A percentile compares a stretch with the other conserved stretches of the same genome.
These are phyloP conservation scores for Riptortus pedestris DNA, from an alignment of 1,140 invertebrate species.

Conservation along the genomic window DNA sequence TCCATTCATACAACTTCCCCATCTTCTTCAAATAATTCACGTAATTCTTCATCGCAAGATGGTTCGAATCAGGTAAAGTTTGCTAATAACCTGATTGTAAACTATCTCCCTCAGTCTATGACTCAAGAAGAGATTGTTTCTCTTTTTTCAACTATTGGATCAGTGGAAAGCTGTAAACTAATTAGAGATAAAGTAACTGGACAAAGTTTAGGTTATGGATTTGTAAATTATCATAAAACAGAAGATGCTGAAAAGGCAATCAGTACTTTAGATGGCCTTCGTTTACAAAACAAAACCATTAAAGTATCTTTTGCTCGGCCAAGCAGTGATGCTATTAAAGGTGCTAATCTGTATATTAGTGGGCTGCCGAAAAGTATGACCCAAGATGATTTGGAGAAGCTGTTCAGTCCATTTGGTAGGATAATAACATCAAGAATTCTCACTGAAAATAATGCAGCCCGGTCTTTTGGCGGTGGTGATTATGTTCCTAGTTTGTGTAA, in stretches of 20 bases:
- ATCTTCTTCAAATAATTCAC: constrained; percentile 32
- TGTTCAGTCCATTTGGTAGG: constrained; percentile 69
- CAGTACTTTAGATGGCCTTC: constrained; percentile 69
- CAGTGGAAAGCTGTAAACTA: constrained; percentile 97
- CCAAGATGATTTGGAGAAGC: constrained; percentile 70
- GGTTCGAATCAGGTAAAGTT: constrained; percentile 57
- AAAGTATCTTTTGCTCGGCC: constrained; percentile 85
- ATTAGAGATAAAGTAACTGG: constrained; percentile 83
- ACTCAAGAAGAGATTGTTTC: constrained; percentile 96
- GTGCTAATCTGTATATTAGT: constrained; percentile 80
- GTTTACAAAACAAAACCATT: constrained; percentile 82
- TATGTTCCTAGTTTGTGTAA: constrained; percentile 76
- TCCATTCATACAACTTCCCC: constrained; percentile 35
- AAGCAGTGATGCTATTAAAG: constrained; percentile 79
- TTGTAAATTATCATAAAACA: constrained; percentile 73
- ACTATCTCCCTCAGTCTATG: constrained; percentile 98
- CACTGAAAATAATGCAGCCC: constrained; percentile 28
- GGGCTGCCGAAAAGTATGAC: constrained; percentile 77
- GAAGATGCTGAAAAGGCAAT: constrained; percentile 80
- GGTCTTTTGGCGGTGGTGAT: not conserved
- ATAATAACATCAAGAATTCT: constrained; percentile 61
- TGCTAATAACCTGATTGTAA: constrained; percentile 97
- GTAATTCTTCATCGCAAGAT: constrained; percentile 42
- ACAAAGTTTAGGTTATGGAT: constrained; percentile 80
- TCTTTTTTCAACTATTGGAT: constrained; percentile 92